Conservation (phyloP, 2,888 invertebrate genomes). For the Stenodema calcarata region DNA sequence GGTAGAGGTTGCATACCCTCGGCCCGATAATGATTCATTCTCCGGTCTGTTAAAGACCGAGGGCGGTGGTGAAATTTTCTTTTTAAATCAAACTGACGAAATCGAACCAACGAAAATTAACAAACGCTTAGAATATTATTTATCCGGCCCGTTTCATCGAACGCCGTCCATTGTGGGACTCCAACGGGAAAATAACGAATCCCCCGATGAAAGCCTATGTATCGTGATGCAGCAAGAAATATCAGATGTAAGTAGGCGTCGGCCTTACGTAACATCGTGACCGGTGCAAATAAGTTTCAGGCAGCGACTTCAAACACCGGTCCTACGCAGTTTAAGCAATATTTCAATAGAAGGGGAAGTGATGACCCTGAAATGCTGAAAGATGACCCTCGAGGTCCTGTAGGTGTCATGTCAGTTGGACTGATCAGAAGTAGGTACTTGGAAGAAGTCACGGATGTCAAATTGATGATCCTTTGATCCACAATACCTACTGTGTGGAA, state of each 20-base stretch:
- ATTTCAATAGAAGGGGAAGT: not conserved
- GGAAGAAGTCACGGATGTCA: too few relatives aligned
- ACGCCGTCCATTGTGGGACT: not conserved
- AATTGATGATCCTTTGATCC: too few relatives aligned
- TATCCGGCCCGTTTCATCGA: not conserved
- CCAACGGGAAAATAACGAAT: not conserved
- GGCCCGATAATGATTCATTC: not conserved
- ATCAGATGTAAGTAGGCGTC: conserved; percentile 9
- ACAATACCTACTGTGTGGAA: too few relatives aligned
- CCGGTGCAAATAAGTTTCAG: conserved; percentile 31
- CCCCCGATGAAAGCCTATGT: not conserved
- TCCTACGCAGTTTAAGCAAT: conserved; percentile 13
- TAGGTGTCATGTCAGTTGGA: too few relatives aligned
- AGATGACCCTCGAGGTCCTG: not conserved
- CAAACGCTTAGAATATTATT: not conserved
- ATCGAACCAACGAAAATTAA: not conserved
- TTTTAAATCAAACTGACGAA: not conserved
- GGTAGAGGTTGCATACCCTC: not conserved
- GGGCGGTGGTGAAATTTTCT: not conserved
- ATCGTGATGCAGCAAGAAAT: conserved; percentile 38
- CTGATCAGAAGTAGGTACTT: too few relatives aligned
- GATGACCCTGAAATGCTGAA: not conserved
- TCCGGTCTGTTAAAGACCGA: not conserved
- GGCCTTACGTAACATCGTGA: conserved; percentile 24
- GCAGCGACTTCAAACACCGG: not conserved